These are phyloP conservation scores for Apeira syringaria DNA, from an alignment of 2,888 invertebrate genomes.

Conservation along the genomic window DNA sequence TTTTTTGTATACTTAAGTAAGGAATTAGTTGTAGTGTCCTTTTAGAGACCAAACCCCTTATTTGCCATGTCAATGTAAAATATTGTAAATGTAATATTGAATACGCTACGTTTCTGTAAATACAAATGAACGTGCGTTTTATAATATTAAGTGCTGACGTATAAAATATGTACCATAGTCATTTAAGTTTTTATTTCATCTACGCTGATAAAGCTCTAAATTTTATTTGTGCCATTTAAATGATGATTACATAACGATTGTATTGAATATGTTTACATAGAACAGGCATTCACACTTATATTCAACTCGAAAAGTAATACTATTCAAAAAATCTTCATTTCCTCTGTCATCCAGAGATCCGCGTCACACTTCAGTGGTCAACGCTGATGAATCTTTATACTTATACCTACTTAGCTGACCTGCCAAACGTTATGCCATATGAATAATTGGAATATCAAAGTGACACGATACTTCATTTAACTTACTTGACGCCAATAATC, in stretches of 20 bases:
- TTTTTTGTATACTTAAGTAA: slow-evolving; percentile 16
- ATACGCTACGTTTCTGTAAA: too few species aligned
- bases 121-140: slow-evolving; percentile 5
- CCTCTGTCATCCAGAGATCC: too few species aligned
- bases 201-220: slow-evolving; percentile 48
- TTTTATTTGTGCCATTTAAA: slow-evolving; percentile 60
- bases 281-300: too few species aligned
- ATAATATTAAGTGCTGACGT: slow-evolving; percentile 8
- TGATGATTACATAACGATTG: slow-evolving; percentile 21
- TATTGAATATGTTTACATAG: slow-evolving; percentile 21
- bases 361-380: too few species aligned
- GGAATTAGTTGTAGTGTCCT: slow-evolving; percentile 12
- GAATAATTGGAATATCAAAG: too few species aligned
- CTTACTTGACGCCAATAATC: too few species aligned
- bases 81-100: slow-evolving; percentile 41
- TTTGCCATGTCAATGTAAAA: slow-evolving; percentile 21
- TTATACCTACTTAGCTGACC: too few species aligned
- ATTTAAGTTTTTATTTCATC: slow-evolving; percentile 33
- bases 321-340: too few species aligned
- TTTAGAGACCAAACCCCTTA: slow-evolving; percentile 24
- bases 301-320: too few species aligned
- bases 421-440: too few species aligned
- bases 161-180: slow-evolving; percentile 32
- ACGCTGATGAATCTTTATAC: too few species aligned
- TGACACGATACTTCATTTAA: too few species aligned